Evolutionary conservation across 2,113 vertebrate species (phyloP).

Genomic region (Muscicapa adusta): DNA sequence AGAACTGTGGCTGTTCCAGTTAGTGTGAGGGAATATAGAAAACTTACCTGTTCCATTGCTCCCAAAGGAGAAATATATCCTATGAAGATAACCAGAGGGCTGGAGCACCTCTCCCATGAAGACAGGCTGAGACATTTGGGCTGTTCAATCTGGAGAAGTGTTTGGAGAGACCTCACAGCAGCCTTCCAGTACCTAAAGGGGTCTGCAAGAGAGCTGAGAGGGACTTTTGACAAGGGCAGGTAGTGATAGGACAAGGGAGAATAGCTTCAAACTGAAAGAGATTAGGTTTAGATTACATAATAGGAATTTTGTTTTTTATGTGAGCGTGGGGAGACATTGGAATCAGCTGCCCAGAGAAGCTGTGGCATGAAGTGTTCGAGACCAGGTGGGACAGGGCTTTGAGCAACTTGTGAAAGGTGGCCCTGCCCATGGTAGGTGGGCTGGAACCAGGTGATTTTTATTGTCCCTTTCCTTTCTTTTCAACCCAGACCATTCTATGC

Average conservation of each 20-base stretch:
- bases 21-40: neutral
- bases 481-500: neutral
- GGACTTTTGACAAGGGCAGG: neutral
- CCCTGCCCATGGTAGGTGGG: no score
- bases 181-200: neutral
- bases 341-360: neutral
- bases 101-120: neutral
- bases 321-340: neutral
- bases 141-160: neutral
- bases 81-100: neutral
- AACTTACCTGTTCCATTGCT: neutral
- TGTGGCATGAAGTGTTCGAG: neutral
- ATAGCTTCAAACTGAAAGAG: neutral
- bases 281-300: neutral
- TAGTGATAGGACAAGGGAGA: neutral
- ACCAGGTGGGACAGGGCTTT: neutral
- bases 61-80: neutral
- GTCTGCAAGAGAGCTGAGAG: neutral
- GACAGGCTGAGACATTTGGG: neutral
- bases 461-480: neutral
- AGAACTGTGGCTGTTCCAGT: neutral
- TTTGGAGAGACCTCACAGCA: neutral
- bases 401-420: neutral
- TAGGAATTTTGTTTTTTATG: neutral
- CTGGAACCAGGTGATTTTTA: neutral